A percentile compares a stretch with the other conserved stretches of the same genome.
phyloP scores from a whole-genome alignment of 2,113 vertebrate species.

The Hoplias malabaricus region DNA sequence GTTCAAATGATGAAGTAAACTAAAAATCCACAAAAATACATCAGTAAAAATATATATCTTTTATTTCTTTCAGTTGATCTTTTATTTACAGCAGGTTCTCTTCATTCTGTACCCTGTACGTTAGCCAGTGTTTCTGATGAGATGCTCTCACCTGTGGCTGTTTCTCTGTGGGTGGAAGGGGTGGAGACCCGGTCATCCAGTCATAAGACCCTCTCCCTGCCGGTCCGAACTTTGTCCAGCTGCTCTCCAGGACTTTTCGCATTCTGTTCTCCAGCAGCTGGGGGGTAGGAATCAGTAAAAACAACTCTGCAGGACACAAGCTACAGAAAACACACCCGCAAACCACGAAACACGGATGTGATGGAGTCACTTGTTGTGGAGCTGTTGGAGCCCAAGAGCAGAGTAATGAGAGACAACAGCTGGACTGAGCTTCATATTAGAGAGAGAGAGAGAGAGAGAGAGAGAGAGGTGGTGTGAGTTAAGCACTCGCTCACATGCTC shows the following conservation, averaged over 20 bases:
- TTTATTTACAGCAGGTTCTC: too few relatives aligned
- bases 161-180: conserved; percentile 71
- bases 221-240: conserved; percentile 86
- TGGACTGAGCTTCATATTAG: not conserved
- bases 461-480: conserved; percentile 28
- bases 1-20: too few relatives aligned
- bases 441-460: not conserved
- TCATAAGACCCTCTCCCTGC: conserved; percentile 84
- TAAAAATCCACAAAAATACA: too few relatives aligned
- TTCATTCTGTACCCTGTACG: too few relatives aligned
- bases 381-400: not conserved
- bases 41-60: too few relatives aligned
- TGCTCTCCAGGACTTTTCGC: conserved; percentile 81
- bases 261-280: conserved; percentile 61
- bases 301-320: too few relatives aligned
- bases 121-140: too few relatives aligned
- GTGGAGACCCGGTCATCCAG: conserved; percentile 81
- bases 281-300: not conserved
- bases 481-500: conserved; percentile 63
- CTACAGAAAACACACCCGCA: too few relatives aligned
- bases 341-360: not conserved
- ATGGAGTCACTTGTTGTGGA: not conserved
- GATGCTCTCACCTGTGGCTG: conserved; percentile 79
- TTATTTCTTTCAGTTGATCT: too few relatives aligned
- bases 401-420: conserved; percentile 2